These are phyloP conservation scores for Osmerus eperlanus DNA, from an alignment of 2,113 vertebrate genomes.

Conservation along the genomic window DNA sequence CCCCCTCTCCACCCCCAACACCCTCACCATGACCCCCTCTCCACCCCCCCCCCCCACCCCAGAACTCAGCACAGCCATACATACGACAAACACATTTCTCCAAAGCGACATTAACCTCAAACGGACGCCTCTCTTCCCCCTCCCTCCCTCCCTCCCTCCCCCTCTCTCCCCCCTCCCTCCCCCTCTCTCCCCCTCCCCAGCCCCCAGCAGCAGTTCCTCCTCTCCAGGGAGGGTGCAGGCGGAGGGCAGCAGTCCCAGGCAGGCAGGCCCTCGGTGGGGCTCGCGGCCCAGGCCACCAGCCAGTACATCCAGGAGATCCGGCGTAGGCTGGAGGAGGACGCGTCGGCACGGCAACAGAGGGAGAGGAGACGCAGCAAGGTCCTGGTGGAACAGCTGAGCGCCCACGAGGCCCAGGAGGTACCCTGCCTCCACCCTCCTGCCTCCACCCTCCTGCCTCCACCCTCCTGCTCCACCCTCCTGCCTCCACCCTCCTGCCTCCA, in stretches of 20 bases:
- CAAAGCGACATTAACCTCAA: too few relatives aligned
- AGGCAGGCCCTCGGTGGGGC: constrained; percentile 24
- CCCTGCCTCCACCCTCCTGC: constrained; percentile 21
- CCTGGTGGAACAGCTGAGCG: constrained; percentile 78
- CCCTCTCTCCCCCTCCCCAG: not conserved
- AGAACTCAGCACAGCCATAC: too few relatives aligned
- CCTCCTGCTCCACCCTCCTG: too few relatives aligned
- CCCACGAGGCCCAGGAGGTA: constrained; percentile 81
- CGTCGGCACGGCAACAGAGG: constrained; percentile 72
- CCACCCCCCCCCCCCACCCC: too few relatives aligned
- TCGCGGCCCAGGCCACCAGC: constrained; percentile 75
- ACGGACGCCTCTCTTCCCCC: not conserved
- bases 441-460: too few relatives aligned
- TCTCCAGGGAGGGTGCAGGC: not conserved
- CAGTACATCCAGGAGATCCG: constrained; percentile 84
- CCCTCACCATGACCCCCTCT: not conserved
- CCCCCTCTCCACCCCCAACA: not conserved
- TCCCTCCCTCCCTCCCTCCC: too few relatives aligned
- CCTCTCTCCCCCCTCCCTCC: not conserved
- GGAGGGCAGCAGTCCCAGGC: not conserved
- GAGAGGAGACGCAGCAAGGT: constrained; percentile 78
- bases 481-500: too few relatives aligned
- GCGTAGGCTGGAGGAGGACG: constrained; percentile 80
- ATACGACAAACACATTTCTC: too few relatives aligned
- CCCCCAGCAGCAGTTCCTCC: not conserved